Conservation (phyloP, 2,113 vertebrate species). For the Phalacrocorax aristotelis region DNA sequence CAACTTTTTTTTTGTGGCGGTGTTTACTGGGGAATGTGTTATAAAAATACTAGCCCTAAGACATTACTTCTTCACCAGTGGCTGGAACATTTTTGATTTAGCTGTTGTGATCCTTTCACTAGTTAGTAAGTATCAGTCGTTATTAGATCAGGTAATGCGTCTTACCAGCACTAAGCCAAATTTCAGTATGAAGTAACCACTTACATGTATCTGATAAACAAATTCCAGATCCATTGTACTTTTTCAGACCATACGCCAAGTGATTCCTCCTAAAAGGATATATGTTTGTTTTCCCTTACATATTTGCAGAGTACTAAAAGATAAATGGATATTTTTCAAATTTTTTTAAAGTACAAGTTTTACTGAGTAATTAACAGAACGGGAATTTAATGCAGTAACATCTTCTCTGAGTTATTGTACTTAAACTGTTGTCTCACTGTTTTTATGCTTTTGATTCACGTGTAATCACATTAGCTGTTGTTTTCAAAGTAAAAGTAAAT, state of each 20-base stretch:
- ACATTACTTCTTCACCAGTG: slow-evolving; percentile 90
- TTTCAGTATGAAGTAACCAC: not conserved
- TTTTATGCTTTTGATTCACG: not conserved
- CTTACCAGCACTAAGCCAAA: not conserved
- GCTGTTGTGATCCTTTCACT: slow-evolving; percentile 91
- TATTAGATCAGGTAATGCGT: not conserved
- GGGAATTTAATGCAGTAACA: not conserved
- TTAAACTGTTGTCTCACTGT: not conserved
- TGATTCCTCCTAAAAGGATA: not conserved
- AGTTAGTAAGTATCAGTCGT: slow-evolving; percentile 80
- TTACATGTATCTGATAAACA: not conserved
- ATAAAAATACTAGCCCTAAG: slow-evolving; percentile 91
- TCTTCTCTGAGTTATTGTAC: not conserved
- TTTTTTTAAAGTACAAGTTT: not conserved
- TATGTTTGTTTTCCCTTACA: not conserved
- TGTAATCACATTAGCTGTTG: not conserved
- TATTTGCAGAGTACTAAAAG: not conserved
- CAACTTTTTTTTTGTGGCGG: slow-evolving; percentile 87
- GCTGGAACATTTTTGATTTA: slow-evolving; percentile 97
- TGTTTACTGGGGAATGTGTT: slow-evolving; percentile 90
- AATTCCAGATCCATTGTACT: not conserved
- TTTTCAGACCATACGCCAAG: not conserved
- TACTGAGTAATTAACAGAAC: not conserved
- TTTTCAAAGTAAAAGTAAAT: not conserved
- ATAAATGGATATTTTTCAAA: rapidly evolving